Evolutionary conservation across 1,140 invertebrate species (phyloP), one percentile per base, ranked within the genome.

Genomic region (Propsilocerus akamusi): DNA sequence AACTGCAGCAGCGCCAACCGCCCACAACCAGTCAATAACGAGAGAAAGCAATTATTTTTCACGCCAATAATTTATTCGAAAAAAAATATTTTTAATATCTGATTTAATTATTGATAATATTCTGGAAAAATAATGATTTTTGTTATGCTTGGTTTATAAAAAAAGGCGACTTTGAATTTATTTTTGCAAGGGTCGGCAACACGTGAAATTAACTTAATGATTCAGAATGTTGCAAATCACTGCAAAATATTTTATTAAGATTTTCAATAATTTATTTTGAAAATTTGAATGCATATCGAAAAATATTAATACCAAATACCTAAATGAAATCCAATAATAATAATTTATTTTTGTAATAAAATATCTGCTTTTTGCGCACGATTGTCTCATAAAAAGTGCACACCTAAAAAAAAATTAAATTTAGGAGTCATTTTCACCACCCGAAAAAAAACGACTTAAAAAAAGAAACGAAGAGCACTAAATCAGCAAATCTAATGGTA

Each of bases 51-150:
- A 41, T 41, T 41, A 41, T 41, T 41, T 20, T 41, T 41, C 34
- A 41, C 34, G 34, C 34, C 34, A 41, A 41, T 41, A 20, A 41
- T 41, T 41, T 41, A 41, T 41, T 41, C 34, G 17, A 20, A 14
- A 41, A 41, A 41, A 41, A 41, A 20, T 20, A 41, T 10, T 17
- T 41, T 41, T 41, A 41, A 41, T 41, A 41, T 41, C 34, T 41
- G 34, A 41, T 41, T 41, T 41, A 41, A 41, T 41, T 41, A 41
- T 41, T 41, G 34, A 41, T 41, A 41, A 41, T 20, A n/a, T n/a
- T 30, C 14, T 37, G 14, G n/a, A 37, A 41, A 41, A 20, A 20
- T 41, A 20, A 20, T 41, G 17, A 5, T 41, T 41, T 17, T 41
- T 41, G n/a, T 17, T 41, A 17, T 20, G 5, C 14, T 17, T 41